Evolutionary conservation across 1,140 invertebrate genomes (phyloP), one percentile per base, ranked within the genome.

Genomic region (Planococcus citri): DNA sequence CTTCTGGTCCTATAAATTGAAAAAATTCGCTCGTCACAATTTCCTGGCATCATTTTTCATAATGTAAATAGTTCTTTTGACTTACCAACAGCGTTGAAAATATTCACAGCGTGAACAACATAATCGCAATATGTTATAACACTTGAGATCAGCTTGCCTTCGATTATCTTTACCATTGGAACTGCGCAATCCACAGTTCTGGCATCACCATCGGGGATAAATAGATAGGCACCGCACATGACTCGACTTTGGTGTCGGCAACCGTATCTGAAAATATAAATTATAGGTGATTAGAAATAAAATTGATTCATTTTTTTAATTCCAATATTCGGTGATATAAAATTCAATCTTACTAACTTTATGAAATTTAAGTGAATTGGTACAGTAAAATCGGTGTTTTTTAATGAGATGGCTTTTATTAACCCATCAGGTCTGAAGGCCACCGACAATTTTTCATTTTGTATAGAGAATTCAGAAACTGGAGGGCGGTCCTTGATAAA

Each of bases 171-270:
- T 51, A 90, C 79, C 8, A 84, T 76, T 70, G 82, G 73, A 73
- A 74, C 74, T 70, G 76, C 74, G n/a, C 60, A 64, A 24, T 64
- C 25, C 1, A 64, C 24, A 64, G 3, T 64, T 25, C 60, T 22
- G 24, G 10, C 80, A 71, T 81, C 78, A 70, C 90, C 88, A 75
- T 92, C 87, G 0, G 97, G 97, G 22, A 97, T 81, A 78, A 99
- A 99, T 24, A 99, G 81, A 80, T 99, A 99, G 4, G 94, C 95
- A 1, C 97, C 97, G 76, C 92, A 95, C 73, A 85, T 86, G 75
- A 93, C 92, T 75, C 81, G 81, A 57, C 77, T 79, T 20, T 78
- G 4, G n/a, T n/a, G n/a, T 38, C 68, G 1, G 51, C 68, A 67
- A 4, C 17, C 25, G 21, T 71, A 71, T 27, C 71, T 71, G 60